These are phyloP conservation scores for Strongylocentrotus purpuratus DNA, from an alignment of 35 echinoderm and acorn worm genomes.

Conservation along the genomic window DNA sequence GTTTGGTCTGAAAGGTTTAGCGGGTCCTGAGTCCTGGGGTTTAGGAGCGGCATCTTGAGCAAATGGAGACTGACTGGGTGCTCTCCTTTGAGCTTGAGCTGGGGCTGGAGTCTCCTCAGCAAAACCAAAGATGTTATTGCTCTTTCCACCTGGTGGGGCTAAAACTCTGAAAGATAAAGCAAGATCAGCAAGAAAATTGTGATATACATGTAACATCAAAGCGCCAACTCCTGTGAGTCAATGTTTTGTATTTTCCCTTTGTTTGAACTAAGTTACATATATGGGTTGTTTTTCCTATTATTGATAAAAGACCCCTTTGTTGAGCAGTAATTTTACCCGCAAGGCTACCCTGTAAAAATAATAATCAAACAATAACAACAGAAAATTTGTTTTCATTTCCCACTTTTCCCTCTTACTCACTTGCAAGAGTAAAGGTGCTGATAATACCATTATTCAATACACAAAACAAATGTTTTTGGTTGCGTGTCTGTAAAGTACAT, in stretches of 20 bases:
- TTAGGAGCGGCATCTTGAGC: not conserved
- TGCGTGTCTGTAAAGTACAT: no score
- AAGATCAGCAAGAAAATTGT: not conserved
- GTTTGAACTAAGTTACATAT: not conserved
- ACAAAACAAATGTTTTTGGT: no score
- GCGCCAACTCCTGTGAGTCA: not conserved
- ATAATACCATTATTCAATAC: no score
- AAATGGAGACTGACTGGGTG: not conserved
- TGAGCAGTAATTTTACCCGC: no score
- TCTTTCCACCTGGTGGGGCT: slow-evolving; percentile 31
- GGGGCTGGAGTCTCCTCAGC: not conserved
- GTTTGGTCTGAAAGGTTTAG: slow-evolving; percentile 17
- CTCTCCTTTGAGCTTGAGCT: not conserved
- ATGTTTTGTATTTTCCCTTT: not conserved
- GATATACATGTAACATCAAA: not conserved
- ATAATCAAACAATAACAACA: no score
- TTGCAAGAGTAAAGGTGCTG: no score
- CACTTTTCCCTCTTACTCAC: no score
- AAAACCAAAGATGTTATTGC: slow-evolving; percentile 21
- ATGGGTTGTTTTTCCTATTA: no score
- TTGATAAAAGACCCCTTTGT: no score
- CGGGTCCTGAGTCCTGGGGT: not conserved
- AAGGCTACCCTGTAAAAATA: no score
- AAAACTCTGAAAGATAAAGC: not conserved
- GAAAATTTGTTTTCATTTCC: no score